phyloP scores from a whole-genome alignment of 2,888 invertebrate species.

The Sarcophaga variegata region DNA sequence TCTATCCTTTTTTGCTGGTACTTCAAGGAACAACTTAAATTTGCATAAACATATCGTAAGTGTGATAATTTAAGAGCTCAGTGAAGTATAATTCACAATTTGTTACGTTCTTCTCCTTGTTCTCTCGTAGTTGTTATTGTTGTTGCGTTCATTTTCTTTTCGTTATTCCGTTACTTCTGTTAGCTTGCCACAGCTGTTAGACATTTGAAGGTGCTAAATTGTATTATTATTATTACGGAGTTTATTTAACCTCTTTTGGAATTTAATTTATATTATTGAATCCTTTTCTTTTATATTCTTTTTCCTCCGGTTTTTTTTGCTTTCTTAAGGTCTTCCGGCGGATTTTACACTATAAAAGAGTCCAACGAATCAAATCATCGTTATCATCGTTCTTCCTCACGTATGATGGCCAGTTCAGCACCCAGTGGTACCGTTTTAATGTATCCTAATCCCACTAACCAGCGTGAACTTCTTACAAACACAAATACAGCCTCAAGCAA shows the following conservation, averaged over 20 bases:
- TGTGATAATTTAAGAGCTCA: slow-evolving; percentile 37
- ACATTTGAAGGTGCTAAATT: neutral
- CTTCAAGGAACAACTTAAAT: slow-evolving; percentile 35
- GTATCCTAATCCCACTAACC: slow-evolving; percentile 76
- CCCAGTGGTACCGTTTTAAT: slow-evolving; percentile 80
- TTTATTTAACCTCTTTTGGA: neutral
- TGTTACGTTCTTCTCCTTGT: neutral
- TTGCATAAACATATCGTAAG: slow-evolving; percentile 43
- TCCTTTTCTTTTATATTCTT: neutral
- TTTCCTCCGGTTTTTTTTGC: neutral
- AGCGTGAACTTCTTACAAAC: slow-evolving; percentile 68
- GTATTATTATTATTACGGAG: too few species aligned
- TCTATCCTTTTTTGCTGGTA: neutral
- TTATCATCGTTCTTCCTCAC: slow-evolving; percentile 74
- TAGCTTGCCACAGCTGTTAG: neutral
- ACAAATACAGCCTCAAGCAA: slow-evolving; percentile 58
- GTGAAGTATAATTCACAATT: slow-evolving; percentile 26
- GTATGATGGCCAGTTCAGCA: slow-evolving; percentile 77
- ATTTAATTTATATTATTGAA: slow-evolving; percentile 18
- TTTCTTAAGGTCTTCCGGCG: slow-evolving; percentile 76
- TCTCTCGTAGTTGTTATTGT: neutral
- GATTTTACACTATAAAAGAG: slow-evolving; percentile 78
- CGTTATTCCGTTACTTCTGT: too few species aligned
- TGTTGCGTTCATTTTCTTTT: too few species aligned
- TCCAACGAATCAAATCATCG: slow-evolving; percentile 69